Percentiles rank a stretch among this genome's conserved stretches.
Evolutionary conservation across 2,888 invertebrate species (phyloP).

Genomic region (Frankliniella fusca): DNA sequence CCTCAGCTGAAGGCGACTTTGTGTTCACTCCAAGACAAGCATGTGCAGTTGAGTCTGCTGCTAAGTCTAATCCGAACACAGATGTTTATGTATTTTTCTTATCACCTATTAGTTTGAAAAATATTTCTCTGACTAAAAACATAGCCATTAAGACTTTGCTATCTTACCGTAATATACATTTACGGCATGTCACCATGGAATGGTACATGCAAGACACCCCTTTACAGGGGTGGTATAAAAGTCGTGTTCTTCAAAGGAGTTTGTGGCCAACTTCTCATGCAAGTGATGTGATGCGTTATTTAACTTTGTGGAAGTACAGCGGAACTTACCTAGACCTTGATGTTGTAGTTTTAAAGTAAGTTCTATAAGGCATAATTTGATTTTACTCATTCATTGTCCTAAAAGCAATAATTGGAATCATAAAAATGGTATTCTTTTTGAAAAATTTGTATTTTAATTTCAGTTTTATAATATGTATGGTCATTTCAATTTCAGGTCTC

Average conservation of each 20-base stretch:
- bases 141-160: slow-evolving; percentile 29
- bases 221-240: slow-evolving; percentile 53
- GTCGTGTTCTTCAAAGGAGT: slow-evolving; percentile 52
- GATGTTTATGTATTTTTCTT: slow-evolving; percentile 49
- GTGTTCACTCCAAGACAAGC: slow-evolving; percentile 56
- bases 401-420: not conserved
- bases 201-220: slow-evolving; percentile 52
- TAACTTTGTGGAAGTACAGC: slow-evolving; percentile 69
- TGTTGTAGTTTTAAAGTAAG: slow-evolving; percentile 58
- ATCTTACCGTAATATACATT: slow-evolving; percentile 48
- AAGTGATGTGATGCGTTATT: slow-evolving; percentile 61
- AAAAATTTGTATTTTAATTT: not conserved
- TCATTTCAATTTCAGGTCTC: slow-evolving; percentile 46
- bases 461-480: not conserved
- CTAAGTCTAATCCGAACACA: slow-evolving; percentile 56
- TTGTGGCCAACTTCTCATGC: slow-evolving; percentile 58
- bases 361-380: slow-evolving; percentile 30
- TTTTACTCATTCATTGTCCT: not conserved
- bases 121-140: slow-evolving; percentile 29
- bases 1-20: slow-evolving; percentile 1
- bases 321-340: slow-evolving; percentile 75
- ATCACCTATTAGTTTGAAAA: slow-evolving; percentile 37
- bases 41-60: slow-evolving; percentile 66
- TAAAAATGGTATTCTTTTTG: not conserved
- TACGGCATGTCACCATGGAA: slow-evolving; percentile 52